Base-by-base conservation (phyloP, 2,113 vertebrate species). In the Mus musculus region DNA sequence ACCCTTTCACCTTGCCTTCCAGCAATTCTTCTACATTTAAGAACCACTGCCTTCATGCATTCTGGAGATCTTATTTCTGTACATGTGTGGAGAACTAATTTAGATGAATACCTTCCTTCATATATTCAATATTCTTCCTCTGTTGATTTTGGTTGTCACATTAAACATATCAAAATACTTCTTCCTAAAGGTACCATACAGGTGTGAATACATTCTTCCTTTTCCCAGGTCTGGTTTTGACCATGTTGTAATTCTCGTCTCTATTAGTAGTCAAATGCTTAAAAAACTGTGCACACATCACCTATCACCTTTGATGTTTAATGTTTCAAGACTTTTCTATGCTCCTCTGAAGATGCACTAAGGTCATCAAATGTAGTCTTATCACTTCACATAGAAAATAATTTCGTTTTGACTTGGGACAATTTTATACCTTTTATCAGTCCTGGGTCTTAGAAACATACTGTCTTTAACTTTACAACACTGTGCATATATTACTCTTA, bases 121-220 rank as follows among this genome's bases (percentile, higher is more conserved):
- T 24, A 30, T 91, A 46, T 65, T 85, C 46, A 85, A 0, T 14
- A 10, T 89, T 76, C 49, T 65, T 22, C 17, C 59, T 75, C 7
- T 85, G 14, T n/a, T 82, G 17, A 85, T 93, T 91, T 56, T 88
- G 63, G 1, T 5, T 22, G 36, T 61, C 61, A 17, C 28, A 84
- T 90, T 88, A 90, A 92, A 92, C 1, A 61, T 36, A 17, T n/a
- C 46, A 93, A 77, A 87, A 26, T 88, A 76, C 24, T 16, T 59
- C 76, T 49, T 30, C 22, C 3, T 93, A 24, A 78, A 97, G 96
- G 30, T 49, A 95, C 88, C 46, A 73, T 75, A 13, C 8, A 42
- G 12, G 22, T 78, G 16, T 26, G 5, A 61, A 87, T 19, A 67
- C 28, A 67, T 59, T 52, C 26, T 89, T 12, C 36, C 12, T 76